Evolutionary conservation across 2,888 invertebrate genomes (phyloP), one percentile per base, ranked within the genome.

Genomic region (Germaria angustata): DNA sequence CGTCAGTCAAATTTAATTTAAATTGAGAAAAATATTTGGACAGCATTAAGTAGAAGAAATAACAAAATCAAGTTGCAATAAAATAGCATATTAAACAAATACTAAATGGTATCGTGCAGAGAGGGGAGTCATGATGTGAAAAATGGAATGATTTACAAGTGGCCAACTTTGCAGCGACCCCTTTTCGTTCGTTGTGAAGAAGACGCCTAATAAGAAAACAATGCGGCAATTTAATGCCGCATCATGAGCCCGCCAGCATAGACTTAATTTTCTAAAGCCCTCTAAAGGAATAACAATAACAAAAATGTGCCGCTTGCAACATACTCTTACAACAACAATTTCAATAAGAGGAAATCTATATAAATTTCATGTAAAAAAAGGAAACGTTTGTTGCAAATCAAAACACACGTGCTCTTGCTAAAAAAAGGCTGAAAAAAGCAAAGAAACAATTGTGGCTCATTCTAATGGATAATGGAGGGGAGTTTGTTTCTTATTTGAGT

Each of bases 151-250:
- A 11, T 69, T 77, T 63, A 77, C 36, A 79, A 81, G 84, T 80
- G 83, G 75, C 84, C 84, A 81, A 73, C 34, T 71, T 59, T 41
- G 51, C 24, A 41, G 34, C 61, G 66, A 83, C 76, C 77, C 81
- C 77, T 63, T 55, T 76, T 71, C 39, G 28, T 32, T 28, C 15
- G 2, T 15, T 4, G 32, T n/a, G 13, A 11, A 41, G 39, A 73
- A 69, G 79, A 57, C 71, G 68, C 46, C 73, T 75, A 78, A 78
- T 78, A 75, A 59, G 75, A 75, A 87, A 86, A 89, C 89, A 89
- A 90, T 89, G 89, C 89, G 88, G 87, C 89, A 89, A 90, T 90
- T 89, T 89, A 89, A 88, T 89, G 90, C 90, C 89, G 89, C 90
- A 89, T 89, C 89, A 89, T 89, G 87, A 87, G 87, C 87, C 88